Base-by-base conservation (phyloP, 2,888 invertebrate species). In the Pheosia tremula region DNA sequence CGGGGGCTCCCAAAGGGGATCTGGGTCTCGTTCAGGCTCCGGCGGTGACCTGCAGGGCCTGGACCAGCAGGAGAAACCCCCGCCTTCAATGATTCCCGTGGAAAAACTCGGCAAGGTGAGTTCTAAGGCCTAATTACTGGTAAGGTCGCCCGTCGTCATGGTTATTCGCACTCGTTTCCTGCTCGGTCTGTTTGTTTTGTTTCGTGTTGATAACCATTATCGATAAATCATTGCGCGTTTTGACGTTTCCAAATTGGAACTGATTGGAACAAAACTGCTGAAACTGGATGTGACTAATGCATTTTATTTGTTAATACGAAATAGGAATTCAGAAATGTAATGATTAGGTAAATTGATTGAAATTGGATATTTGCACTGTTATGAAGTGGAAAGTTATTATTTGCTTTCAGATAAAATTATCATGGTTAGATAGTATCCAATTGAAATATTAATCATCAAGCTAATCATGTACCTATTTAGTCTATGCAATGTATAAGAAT, bases 31-130 rank as follows among this genome's bases (percentile, higher is more conserved):
- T 64, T 95, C 95, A 57, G 95, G 95, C 41, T 96, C 97, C 39
- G 95, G 95, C 10, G 95, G 95, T 24, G 96, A 96, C 80, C 94
- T 96, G 59, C 95, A 81, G 95, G 78, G 95, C 61, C 95, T 96
- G 58, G 96, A 95, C 74, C 95, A 94, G 77, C 72, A 74, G 58
- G 91, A 90, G 47, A 80, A 81, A 64, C 77, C 86, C 1, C 93
- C 94, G 64, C 94, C 95, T 41, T 96, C 96, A 60, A 94, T 97
- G 83, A 92, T 96, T 71, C 96, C 97, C 11, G 94, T 97, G 58
- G 97, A 97, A 82, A 97, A 96, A 88, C 92, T 97, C 58, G 95
- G 96, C 67, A 97, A 97, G 95, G 96, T 96, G 85, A 86, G 82
- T 71, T 38, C 58, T 47, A 49, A 52, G 38, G 38, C 63, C 73